Evolutionary conservation across 2,888 invertebrate species (phyloP), one percentile per base, ranked within the genome.

Genomic region (Ornithoptera alexandrae): DNA sequence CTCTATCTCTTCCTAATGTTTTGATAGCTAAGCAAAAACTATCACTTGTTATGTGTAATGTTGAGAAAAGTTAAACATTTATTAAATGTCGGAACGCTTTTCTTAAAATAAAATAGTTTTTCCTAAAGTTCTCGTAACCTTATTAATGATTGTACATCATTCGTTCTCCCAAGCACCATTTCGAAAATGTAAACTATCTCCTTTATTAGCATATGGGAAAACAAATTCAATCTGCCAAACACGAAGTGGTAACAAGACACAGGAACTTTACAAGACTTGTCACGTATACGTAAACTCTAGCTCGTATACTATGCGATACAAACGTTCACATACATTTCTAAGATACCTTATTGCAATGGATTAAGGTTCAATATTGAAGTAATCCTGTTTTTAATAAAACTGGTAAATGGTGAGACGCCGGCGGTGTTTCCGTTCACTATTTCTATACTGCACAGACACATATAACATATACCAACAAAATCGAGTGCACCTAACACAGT

Each of bases 211-310:
- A 87, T 89, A 85, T 86, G 83, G 82, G 79, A 81, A 84, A 89
- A 89, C 88, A 89, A 90, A 90, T 88, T 85, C 87, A 88, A 90
- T 90, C 86, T 87, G 86, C 84, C 86, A 85, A 89, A 89, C 84
- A 82, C 81, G 84, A 78, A 79, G 78, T 80, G 80, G 81, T 81
- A 87, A 88, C 87, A 89, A 88, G 87, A 89, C 85, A 79, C 79
- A 80, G 77, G 80, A 88, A 88, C 85, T 88, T 88, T 84, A 80
- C 82, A 74, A 79, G 80, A 84, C 82, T 79, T 83, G 81, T 84
- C 86, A 88, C 85, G 87, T 88, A 85, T 84, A 81, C 77, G 76
- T 71, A 78, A 84, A 79, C 79, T 80, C 76, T 72, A 74, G 75
- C 78, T 74, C 80, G 79, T 83, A 80, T 82, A 76, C 77, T 76